Percentiles rank a stretch among this genome's conserved stretches.
These are phyloP conservation scores for Tipula unca DNA, from an alignment of 2,888 invertebrate species.

Conservation along the genomic window DNA sequence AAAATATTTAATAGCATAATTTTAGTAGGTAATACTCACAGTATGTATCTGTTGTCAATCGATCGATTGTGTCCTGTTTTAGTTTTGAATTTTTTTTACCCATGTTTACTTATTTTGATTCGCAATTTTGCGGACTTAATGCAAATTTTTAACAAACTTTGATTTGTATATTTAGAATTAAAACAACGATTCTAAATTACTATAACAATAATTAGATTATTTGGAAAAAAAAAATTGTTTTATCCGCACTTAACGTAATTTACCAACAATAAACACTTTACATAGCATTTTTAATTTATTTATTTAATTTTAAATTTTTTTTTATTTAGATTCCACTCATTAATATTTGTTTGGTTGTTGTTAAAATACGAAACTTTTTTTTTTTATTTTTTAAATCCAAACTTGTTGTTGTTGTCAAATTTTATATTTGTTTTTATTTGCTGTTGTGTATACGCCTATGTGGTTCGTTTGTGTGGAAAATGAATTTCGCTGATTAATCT, in stretches of 20 bases:
- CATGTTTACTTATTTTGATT: conserved; percentile 51
- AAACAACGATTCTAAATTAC: background rate
- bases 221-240: too few relatives aligned
- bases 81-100: conserved; percentile 95
- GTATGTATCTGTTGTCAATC: conserved; percentile 85
- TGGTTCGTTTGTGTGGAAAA: background rate
- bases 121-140: background rate
- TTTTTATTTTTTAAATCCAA: background rate
- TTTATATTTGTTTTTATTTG: background rate
- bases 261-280: background rate
- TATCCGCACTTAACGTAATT: background rate
- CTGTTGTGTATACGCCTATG: background rate
- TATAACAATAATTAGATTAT: background rate
- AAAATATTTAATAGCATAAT: background rate
- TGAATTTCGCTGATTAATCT: background rate
- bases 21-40: conserved; percentile 65
- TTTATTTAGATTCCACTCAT: background rate
- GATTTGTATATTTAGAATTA: background rate
- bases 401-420: background rate
- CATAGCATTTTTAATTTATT: background rate
- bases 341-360: background rate
- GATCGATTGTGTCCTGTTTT: conserved; percentile 90
- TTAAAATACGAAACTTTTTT: background rate
- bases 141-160: background rate
- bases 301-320: background rate